Evolutionary conservation across 2,797 vertebrate species (phyloP), one percentile per base, ranked within the genome.

Genomic region (Esox lucius): DNA sequence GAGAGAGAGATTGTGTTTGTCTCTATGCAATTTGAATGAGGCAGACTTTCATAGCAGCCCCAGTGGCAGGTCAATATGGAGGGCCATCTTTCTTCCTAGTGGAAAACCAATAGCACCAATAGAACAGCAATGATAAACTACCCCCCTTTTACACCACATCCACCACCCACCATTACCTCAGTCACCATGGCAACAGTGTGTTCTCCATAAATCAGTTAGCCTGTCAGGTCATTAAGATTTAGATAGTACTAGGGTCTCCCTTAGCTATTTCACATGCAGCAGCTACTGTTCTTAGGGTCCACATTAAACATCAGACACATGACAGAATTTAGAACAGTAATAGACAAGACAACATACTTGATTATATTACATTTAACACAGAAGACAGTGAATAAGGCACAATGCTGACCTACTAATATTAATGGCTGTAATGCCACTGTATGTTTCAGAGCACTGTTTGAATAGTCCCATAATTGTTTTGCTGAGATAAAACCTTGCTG

Each of bases 151-250:
- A 75, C 83, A 80, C 76, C 76, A 75, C 78, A 56, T 87, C 83
- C 81, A 85, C 88, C 88, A 91, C 89, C 89, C 90, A 87, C 90
- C 88, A 91, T 92, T 92, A 92, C 90, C 89, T 86, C 4, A 48
- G 89, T 91, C 89, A 76, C 87, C 88, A 90, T 90, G 90, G 89
- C 90, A 90, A 92, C 87, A 35, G 75, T 73, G 59, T 64, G 78
- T 71, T 28, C 87, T 84, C 86, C 79, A 88, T 93, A 90, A 88
- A 90, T 92, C 91, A 89, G 84, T 83, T 90, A 87, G 84, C 82
- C 80, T 90, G 90, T 90, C 89, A 87, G 91, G 90, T 91, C 91
- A 91, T 87, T 91, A 90, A 91, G 91, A 91, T 88, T 46, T 46
- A 46, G 42, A 46, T 46, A 46, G 6, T 46, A 46, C 42, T 13